Conservation (phyloP, 1,140 invertebrate species). For the Heliconius eleuchia region DNA sequence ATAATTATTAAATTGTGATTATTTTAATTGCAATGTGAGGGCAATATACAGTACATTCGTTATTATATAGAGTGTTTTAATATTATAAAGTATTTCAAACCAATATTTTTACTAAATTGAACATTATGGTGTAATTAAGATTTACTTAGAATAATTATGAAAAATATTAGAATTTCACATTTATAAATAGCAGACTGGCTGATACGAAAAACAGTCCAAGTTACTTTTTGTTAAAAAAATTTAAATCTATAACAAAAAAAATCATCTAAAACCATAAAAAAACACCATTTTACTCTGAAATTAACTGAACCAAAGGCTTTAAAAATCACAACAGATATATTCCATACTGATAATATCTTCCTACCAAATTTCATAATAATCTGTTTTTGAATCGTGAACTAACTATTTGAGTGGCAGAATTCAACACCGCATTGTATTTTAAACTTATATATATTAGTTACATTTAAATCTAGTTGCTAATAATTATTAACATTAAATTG, state of each 20-base stretch:
- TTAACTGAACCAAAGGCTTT: conserved; percentile 98
- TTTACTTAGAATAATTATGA: neutral
- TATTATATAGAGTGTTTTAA: neutral
- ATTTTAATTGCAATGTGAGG: neutral
- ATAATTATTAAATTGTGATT: neutral
- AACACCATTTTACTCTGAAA: conserved; percentile 98
- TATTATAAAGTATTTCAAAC: neutral
- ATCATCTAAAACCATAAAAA: neutral
- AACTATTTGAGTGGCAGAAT: too few species aligned
- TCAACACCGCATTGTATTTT: neutral
- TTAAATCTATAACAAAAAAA: neutral
- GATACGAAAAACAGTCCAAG: too few species aligned
- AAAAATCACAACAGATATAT: conserved; percentile 97
- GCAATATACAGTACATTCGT: neutral
- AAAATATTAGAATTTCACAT: neutral
- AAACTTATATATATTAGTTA: neutral
- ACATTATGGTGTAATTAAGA: neutral
- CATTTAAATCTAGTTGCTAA: neutral
- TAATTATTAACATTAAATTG: neutral
- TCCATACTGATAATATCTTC: conserved; percentile 96
- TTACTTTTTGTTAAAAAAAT: too few species aligned
- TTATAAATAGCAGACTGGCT: too few species aligned
- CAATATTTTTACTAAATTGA: neutral
- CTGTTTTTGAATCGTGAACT: too few species aligned
- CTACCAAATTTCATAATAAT: too few species aligned